Conservation (phyloP, 2,113 vertebrate genomes). For the Rissa tridactyla region DNA sequence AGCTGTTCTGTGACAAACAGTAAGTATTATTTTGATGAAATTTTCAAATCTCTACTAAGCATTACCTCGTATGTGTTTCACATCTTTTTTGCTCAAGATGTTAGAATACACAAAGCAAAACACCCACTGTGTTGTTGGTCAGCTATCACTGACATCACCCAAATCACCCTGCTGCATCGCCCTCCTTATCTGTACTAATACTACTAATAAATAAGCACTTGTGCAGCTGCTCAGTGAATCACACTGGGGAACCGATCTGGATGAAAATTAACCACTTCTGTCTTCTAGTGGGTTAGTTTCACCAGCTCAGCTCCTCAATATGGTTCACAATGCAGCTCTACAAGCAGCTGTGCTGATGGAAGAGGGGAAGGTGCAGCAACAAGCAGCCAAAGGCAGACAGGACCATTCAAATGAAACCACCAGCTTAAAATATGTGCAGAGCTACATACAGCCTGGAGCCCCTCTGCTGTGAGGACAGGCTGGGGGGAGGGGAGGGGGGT, state of each 20-base stretch:
- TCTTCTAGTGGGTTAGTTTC: not conserved
- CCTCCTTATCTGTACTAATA: not conserved
- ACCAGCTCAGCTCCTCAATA: not conserved
- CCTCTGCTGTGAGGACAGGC: not conserved
- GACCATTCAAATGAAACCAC: not conserved
- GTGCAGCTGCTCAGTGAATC: not conserved
- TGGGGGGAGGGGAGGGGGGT: not conserved
- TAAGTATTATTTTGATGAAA: not conserved
- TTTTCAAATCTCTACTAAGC: not conserved
- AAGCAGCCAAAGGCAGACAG: not conserved
- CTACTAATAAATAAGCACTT: not conserved
- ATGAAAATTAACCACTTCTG: not conserved
- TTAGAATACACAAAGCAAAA: not conserved
- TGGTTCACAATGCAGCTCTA: accelerated
- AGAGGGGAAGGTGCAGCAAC: accelerated
- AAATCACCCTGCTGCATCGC: not conserved
- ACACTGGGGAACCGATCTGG: accelerated
- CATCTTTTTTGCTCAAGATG: not conserved
- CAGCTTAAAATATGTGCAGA: accelerated
- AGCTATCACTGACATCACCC: not conserved
- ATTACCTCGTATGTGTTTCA: not conserved
- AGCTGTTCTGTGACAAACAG: not conserved
- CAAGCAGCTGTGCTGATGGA: not conserved
- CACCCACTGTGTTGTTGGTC: not conserved
- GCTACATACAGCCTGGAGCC: not conserved